These are phyloP conservation scores for Nemapogon koenigi DNA, from an alignment of 2,888 invertebrate genomes.

Conservation along the genomic window DNA sequence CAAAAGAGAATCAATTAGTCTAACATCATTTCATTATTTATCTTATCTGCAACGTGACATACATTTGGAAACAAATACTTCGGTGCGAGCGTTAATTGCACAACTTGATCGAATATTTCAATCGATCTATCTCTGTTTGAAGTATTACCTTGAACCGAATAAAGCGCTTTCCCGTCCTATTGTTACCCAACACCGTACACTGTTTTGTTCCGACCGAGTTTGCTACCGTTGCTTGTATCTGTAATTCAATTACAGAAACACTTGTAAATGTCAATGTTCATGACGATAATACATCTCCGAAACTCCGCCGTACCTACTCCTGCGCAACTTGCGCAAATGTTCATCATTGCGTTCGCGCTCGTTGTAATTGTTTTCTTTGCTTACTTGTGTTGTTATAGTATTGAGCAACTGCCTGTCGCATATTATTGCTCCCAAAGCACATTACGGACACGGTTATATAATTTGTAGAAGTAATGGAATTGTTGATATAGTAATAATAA, in stretches of 20 bases:
- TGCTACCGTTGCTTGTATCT: background rate
- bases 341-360: background rate
- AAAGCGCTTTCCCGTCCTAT: conserved; percentile 25
- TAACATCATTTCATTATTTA: too few relatives aligned
- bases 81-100: conserved; percentile 23
- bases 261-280: conserved; percentile 47
- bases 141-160: conserved; percentile 38
- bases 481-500: background rate
- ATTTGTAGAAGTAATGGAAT: background rate
- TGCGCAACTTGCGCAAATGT: background rate
- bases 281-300: conserved; percentile 22
- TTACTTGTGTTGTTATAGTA: too few relatives aligned
- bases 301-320: background rate
- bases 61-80: conserved; percentile 15
- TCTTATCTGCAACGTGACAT: conserved; percentile 17
- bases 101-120: conserved; percentile 17
- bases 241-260: conserved; percentile 48
- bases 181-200: conserved; percentile 25
- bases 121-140: conserved; percentile 3
- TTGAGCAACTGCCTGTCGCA: conserved; percentile 2
- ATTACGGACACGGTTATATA: background rate
- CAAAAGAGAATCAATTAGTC: too few relatives aligned
- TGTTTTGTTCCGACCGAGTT: background rate
- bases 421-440: conserved; percentile 4
- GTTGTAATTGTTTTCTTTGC: conserved; percentile 2